Conservation (phyloP, 2,113 vertebrate species). For the Mastomys coucha region DNA sequence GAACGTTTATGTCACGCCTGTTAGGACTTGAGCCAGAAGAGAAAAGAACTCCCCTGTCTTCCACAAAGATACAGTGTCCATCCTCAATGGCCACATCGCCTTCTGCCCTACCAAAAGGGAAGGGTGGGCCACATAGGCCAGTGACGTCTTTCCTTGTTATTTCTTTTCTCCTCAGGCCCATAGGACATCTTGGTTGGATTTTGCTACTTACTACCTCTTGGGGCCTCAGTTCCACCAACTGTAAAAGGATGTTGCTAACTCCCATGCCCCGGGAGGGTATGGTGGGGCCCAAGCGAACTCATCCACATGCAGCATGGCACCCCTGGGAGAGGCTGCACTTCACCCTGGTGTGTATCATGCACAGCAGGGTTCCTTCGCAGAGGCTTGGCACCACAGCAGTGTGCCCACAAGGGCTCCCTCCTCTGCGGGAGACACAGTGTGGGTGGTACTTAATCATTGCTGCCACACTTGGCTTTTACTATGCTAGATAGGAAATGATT, state of each 20-base stretch:
- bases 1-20: background rate
- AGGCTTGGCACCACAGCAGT: background rate
- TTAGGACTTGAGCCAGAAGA: background rate
- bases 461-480: background rate
- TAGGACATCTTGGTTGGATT: background rate
- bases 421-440: background rate
- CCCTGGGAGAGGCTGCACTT: background rate
- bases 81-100: background rate
- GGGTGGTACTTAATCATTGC: too few species aligned
- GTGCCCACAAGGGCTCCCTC: background rate
- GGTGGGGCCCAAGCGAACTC: background rate
- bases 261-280: background rate
- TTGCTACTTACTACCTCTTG: background rate
- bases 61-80: background rate
- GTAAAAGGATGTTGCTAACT: background rate
- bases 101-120: background rate
- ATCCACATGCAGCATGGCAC: background rate
- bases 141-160: background rate
- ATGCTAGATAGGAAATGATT: background rate
- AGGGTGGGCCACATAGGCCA: background rate
- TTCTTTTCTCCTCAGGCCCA: background rate
- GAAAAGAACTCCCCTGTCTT: background rate
- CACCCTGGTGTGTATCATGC: background rate
- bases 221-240: background rate
- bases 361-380: background rate